Conservation (phyloP, 2,797 vertebrate genomes). For the Catamblyrhynchus diadema region DNA sequence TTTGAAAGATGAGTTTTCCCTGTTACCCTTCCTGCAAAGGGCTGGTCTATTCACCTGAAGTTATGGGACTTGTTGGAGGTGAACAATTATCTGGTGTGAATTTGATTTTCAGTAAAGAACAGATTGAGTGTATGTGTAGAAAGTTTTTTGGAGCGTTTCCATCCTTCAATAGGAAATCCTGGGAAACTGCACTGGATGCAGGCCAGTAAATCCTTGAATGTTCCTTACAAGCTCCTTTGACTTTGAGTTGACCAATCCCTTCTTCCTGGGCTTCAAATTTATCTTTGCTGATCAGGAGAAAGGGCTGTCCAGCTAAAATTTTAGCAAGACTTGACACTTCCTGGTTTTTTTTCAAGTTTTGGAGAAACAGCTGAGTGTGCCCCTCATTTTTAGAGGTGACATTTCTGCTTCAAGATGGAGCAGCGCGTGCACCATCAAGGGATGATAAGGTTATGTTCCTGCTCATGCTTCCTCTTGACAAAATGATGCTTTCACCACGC, state of each 20-base stretch:
- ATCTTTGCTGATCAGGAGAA: neutral
- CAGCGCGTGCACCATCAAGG: fast-evolving
- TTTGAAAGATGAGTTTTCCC: neutral
- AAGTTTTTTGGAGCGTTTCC: neutral
- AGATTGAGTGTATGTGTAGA: neutral
- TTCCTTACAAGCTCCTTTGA: neutral
- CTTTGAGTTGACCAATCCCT: neutral
- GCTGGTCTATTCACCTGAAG: neutral
- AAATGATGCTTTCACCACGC: neutral
- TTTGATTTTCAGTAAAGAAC: neutral
- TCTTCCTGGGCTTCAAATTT: neutral
- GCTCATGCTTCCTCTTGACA: neutral
- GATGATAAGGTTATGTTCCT: neutral
- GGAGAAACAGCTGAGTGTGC: neutral
- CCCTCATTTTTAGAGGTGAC: neutral
- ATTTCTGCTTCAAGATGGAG: neutral
- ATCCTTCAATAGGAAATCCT: neutral
- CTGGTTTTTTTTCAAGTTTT: neutral
- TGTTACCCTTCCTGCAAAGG: neutral
- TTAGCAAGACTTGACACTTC: neutral
- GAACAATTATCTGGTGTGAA: neutral
- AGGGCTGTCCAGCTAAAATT: neutral
- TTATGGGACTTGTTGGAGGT: neutral
- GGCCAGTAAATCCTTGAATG: neutral
- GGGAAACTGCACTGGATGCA: neutral